These are phyloP conservation scores for Mycetomoellerius zeteki DNA, from an alignment of 1,140 invertebrate genomes.

Conservation along the genomic window DNA sequence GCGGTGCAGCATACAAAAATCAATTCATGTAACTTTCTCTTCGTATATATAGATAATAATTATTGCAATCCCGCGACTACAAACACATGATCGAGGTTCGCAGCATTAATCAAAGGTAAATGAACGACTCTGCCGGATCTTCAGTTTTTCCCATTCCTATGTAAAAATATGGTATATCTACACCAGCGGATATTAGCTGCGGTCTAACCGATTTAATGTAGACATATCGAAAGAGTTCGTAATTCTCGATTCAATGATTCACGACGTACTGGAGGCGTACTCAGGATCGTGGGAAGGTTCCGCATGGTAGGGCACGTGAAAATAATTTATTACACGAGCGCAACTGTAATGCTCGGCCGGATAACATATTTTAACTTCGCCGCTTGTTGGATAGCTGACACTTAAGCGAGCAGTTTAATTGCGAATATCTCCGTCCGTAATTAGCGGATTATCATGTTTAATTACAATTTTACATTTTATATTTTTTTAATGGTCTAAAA, in stretches of 20 bases:
- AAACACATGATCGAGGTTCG: conserved; percentile 23
- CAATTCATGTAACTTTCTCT: conserved; percentile 15
- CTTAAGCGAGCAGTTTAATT: conserved; percentile 34
- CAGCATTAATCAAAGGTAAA: conserved; percentile 40
- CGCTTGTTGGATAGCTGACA: conserved; percentile 42
- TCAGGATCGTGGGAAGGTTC: conserved; percentile 73
- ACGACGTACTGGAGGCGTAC: conserved; percentile 18
- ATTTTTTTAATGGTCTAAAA: background rate
- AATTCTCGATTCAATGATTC: conserved; percentile 60
- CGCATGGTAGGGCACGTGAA: conserved; percentile 61
- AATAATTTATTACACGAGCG: conserved; percentile 70
- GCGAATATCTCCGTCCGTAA: conserved; percentile 32
- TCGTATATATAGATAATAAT: background rate
- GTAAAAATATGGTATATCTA: background rate
- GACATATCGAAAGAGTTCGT: conserved; percentile 53
- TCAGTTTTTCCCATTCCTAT: background rate
- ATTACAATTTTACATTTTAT: conserved; percentile 23
- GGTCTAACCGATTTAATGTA: conserved; percentile 31
- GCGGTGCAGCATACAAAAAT: conserved; percentile 10
- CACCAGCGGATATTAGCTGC: background rate
- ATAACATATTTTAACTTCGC: conserved; percentile 56
- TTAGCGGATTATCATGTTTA: conserved; percentile 29
- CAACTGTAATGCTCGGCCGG: conserved; percentile 58
- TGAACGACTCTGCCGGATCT: background rate
- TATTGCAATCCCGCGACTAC: conserved; percentile 5